A percentile compares a stretch with the other conserved stretches of the same genome.
phyloP scores from a whole-genome alignment of 2,888 invertebrate species.

The Ophion costatus region DNA sequence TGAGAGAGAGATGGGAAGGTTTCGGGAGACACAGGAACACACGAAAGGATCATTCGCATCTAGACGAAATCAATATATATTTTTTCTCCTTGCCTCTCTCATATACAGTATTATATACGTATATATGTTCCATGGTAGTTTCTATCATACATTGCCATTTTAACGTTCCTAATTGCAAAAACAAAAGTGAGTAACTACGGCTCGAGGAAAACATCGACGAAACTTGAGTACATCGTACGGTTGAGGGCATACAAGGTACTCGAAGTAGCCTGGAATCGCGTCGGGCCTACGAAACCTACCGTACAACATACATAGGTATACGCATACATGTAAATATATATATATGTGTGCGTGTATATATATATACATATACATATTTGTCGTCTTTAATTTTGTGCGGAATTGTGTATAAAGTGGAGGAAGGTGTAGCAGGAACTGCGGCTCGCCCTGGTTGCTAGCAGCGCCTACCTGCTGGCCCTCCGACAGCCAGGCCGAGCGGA shows the following conservation, averaged over 20 bases:
- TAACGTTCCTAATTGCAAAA: neutral
- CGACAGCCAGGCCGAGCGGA: conserved; percentile 93
- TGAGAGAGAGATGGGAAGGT: conserved; percentile 57
- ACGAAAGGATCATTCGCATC: conserved; percentile 27
- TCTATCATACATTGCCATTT: conserved; percentile 27
- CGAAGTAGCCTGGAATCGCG: conserved; percentile 10
- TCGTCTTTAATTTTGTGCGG: conserved; percentile 38
- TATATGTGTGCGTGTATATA: conserved; percentile 1
- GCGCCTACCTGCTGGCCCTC: conserved; percentile 90
- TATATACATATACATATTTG: conserved; percentile 24
- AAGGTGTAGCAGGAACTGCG: conserved; percentile 83
- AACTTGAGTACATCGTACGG: neutral
- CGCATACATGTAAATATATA: conserved; percentile 22
- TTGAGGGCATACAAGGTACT: conserved; percentile 23
- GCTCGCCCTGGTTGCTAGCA: conserved; percentile 82
- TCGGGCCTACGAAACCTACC: conserved; percentile 49
- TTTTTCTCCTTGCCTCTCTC: conserved; percentile 41
- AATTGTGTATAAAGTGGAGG: conserved; percentile 69
- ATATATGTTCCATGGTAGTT: conserved; percentile 57
- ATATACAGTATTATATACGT: conserved; percentile 43
- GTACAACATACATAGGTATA: conserved; percentile 52
- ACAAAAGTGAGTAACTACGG: neutral
- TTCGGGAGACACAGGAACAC: conserved; percentile 50
- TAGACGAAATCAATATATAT: conserved; percentile 31
- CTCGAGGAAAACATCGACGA: neutral